A percentile compares a stretch with the other conserved stretches of the same genome.
Conservation (phyloP, 2,113 vertebrate species). For the Nymphicus hollandicus region DNA sequence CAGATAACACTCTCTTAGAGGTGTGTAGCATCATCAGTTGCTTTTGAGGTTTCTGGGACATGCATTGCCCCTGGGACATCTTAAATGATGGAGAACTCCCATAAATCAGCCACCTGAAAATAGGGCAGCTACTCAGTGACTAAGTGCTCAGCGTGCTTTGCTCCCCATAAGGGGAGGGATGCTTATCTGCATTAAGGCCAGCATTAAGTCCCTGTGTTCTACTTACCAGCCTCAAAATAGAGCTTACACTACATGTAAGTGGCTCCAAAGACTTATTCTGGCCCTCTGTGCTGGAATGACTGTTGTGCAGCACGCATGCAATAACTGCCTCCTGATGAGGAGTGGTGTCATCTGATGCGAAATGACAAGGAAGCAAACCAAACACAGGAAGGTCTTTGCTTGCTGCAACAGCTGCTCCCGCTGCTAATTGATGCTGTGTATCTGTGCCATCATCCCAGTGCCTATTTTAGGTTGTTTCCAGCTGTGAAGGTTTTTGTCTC, state of each 20-base stretch:
- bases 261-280: conserved; percentile 7
- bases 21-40: background rate
- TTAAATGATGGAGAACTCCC: background rate
- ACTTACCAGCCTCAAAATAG: conserved; percentile 18
- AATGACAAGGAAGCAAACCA: conserved; percentile 47
- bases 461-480: conserved; percentile 64
- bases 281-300: background rate
- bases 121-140: background rate
- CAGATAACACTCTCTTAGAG: background rate
- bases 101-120: background rate
- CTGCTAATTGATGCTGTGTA: conserved; percentile 57
- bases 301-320: background rate
- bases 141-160: background rate
- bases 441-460: conserved; percentile 55
- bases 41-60: background rate
- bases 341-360: conserved; percentile 47
- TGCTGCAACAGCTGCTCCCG: conserved; percentile 53
- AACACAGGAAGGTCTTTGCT: conserved; percentile 55
- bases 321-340: conserved; percentile 18
- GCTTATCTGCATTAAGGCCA: background rate
- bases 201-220: background rate
- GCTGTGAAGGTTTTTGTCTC: conserved; percentile 64
- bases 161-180: background rate
- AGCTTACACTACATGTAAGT: background rate
- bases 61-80: background rate